phyloP scores from a whole-genome alignment of 1,140 invertebrate genomes.

The Zaprionus ghesquierei region DNA sequence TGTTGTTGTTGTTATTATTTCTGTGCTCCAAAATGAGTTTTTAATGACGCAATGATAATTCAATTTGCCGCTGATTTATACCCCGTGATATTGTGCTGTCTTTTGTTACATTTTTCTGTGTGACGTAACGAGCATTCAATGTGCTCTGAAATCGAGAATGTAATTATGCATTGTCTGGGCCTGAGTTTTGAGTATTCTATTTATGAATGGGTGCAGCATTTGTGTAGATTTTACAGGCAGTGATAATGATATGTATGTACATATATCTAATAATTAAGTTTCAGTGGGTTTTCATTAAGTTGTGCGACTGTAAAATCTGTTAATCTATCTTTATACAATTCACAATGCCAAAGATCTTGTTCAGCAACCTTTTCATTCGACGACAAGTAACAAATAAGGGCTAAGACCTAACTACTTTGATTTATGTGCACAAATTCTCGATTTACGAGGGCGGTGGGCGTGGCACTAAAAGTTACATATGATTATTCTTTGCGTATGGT shows the following conservation, averaged over 20 bases:
- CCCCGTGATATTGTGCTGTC: constrained; percentile 49
- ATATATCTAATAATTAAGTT: too few relatives aligned
- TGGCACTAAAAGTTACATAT: neutral
- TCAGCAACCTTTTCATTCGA: too few relatives aligned
- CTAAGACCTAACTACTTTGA: neutral
- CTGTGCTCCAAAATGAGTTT: constrained; percentile 63
- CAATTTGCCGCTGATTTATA: constrained; percentile 79
- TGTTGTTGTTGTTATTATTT: constrained; percentile 22
- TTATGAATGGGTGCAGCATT: neutral
- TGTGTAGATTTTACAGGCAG: neutral
- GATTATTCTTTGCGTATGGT: fast-evolving
- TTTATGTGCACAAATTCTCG: neutral
- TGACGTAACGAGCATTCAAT: constrained; percentile 67
- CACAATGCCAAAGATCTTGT: neutral
- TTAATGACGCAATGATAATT: constrained; percentile 81
- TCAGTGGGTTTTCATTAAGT: too few relatives aligned
- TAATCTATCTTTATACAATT: neutral
- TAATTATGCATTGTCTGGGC: constrained; percentile 62
- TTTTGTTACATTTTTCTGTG: too few relatives aligned
- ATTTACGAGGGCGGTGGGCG: neutral
- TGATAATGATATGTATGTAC: neutral
- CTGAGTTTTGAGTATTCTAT: neutral
- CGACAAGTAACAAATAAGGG: too few relatives aligned
- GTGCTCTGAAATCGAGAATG: constrained; percentile 75
- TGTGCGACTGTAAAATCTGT: too few relatives aligned